phyloP scores from a whole-genome alignment of 2,797 vertebrate species.

The Coregonus ussuriensis region DNA sequence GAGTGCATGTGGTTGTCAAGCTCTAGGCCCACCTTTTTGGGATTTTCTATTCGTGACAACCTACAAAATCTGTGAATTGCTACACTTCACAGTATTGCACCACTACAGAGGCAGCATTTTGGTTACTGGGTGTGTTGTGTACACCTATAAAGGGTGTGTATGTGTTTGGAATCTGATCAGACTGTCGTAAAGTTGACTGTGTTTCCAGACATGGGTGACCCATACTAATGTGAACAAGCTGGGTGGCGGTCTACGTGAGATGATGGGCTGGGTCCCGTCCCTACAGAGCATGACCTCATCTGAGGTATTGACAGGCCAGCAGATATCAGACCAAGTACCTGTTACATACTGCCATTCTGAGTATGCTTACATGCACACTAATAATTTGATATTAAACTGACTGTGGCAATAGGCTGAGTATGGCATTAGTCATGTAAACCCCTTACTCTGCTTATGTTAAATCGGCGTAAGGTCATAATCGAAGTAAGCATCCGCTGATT shows the following conservation, averaged over 20 bases:
- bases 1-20: neutral
- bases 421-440: too few species aligned
- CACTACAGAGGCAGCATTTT: slow-evolving; percentile 1
- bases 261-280: slow-evolving; percentile 25
- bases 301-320: slow-evolving; percentile 18
- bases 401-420: too few species aligned
- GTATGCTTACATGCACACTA: too few species aligned
- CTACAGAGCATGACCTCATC: slow-evolving; percentile 44
- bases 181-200: slow-evolving; percentile 25
- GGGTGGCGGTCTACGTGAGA: slow-evolving; percentile 23
- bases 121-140: neutral
- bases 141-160: slow-evolving; percentile 13
- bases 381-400: too few species aligned
- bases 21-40: neutral
- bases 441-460: too few species aligned
- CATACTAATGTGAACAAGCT: slow-evolving; percentile 33
- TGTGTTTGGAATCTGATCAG: slow-evolving; percentile 24
- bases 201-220: slow-evolving; percentile 23
- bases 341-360: neutral
- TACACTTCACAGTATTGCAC: neutral
- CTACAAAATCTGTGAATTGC: neutral
- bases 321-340: slow-evolving; percentile 10
- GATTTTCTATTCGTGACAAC: neutral
- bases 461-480: too few species aligned
- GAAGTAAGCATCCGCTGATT: too few species aligned